These are phyloP conservation scores for Lycodopsis pacificus DNA, from an alignment of 2,797 vertebrate genomes.

Conservation along the genomic window DNA sequence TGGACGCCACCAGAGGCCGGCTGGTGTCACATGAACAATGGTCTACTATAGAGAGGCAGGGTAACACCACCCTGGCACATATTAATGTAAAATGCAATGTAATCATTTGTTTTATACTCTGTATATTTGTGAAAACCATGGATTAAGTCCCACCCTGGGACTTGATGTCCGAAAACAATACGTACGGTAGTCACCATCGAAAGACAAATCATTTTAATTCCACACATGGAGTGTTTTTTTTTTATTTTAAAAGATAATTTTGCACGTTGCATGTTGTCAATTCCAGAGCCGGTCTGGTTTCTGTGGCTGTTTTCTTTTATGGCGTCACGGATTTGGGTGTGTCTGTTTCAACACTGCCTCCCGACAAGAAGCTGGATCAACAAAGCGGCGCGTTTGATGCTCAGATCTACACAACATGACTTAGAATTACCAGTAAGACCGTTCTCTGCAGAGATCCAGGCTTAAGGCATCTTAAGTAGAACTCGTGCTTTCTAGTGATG, in stretches of 20 bases:
- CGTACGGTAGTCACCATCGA: background rate
- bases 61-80: too few species aligned
- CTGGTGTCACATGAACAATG: background rate
- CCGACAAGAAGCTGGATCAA: background rate
- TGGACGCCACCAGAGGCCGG: background rate
- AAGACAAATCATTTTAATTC: too few species aligned
- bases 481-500: background rate
- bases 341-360: background rate
- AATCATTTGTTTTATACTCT: too few species aligned
- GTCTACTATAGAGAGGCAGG: background rate
- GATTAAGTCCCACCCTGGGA: too few species aligned
- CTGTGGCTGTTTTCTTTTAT: background rate
- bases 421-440: background rate
- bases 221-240: too few species aligned
- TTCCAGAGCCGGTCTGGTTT: background rate
- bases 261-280: too few species aligned
- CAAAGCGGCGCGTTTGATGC: background rate
- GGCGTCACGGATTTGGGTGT: background rate
- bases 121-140: too few species aligned
- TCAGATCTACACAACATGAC: background rate
- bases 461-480: too few species aligned
- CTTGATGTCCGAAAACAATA: background rate
- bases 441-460: too few species aligned
- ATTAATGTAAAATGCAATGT: too few species aligned
- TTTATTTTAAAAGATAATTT: too few species aligned